phyloP scores from a whole-genome alignment of 2,797 vertebrate species.

The Hydrocynus forskahlii region DNA sequence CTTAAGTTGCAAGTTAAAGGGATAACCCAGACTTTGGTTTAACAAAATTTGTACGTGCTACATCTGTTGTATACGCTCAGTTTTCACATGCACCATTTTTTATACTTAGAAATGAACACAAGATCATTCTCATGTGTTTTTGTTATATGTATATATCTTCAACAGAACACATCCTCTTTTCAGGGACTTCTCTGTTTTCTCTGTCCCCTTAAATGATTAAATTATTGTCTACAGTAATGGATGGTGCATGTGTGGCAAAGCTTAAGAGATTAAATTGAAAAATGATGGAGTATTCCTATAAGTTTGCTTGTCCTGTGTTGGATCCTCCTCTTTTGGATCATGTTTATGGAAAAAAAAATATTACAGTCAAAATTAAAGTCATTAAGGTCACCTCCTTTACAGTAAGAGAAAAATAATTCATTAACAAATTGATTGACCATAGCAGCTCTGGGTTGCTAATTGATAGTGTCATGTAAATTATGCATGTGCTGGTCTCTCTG shows the following conservation, averaged over 20 bases:
- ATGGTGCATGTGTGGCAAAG: no score
- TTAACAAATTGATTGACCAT: constrained; percentile 27
- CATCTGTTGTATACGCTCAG: not conserved
- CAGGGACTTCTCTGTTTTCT: no score
- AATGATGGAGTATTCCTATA: no score
- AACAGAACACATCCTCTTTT: no score
- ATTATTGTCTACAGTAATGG: no score
- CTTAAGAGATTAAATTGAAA: no score
- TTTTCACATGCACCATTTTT: not conserved
- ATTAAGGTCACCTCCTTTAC: constrained; percentile 28
- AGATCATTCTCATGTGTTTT: no score
- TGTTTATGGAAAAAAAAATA: constrained; percentile 12
- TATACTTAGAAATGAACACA: not conserved
- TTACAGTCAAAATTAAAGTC: not conserved
- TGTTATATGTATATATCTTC: no score
- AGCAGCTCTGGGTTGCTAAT: constrained; percentile 22
- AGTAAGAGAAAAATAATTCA: constrained; percentile 16
- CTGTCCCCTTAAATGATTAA: no score
- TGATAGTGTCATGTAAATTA: constrained; percentile 34
- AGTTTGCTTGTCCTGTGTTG: no score
- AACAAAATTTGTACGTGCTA: not conserved
- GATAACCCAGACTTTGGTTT: not conserved
- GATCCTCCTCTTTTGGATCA: no score
- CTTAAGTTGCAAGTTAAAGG: not conserved
- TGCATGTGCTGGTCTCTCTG: constrained; percentile 5